Base-by-base conservation (phyloP, 2,113 vertebrate species). In the Poeciliopsis occidentalis region DNA sequence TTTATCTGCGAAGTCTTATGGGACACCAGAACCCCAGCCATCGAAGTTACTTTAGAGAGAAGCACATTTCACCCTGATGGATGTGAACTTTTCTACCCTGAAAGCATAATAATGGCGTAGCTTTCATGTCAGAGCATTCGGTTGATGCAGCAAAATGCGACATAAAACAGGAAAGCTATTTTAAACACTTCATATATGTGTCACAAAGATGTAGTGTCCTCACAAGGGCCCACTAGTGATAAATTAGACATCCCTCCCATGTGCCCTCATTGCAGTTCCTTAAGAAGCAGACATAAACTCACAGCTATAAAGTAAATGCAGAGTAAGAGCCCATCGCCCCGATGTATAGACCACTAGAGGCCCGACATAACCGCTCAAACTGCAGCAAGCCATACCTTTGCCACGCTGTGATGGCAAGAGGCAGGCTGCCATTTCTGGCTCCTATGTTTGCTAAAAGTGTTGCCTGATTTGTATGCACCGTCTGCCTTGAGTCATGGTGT, bases 1-100 rank as follows among this genome's bases (percentile, higher is more conserved):
- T 93, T 91, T 89, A 88, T 87, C 82, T 87, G 81, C 67, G 78
- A 69, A 81, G 83, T 80, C 82, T 88, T 85, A 71, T 73, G 76
- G 71, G 82, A 71, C 71, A 71, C 73, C 70, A 74, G 8, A 79
- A 83, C 41, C 64, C 24, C 73, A 73, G 76, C 77, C 74, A 81
- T 82, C 80, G 76, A 54, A 71, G 75, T 67, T 79, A 72, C 80
- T 84, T 78, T 71, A 31, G 41, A 82, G 81, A 85, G 65, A 57
- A 73, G 64, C 70, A 82, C 68, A 85, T 88, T 84, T 86, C 74
- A 75, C 57, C 17, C 67, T 87, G 85, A 90, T 84, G 83, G 79
- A 91, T 89, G 83, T 79, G 73, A 76, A 79, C 67, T 66, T 85
- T 87, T 24, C 8, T 31, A 37, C 65, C 44, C 81, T 79, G 83